Conservation (phyloP, 2,113 vertebrate species). For the Porphyrio hochstetteri region DNA sequence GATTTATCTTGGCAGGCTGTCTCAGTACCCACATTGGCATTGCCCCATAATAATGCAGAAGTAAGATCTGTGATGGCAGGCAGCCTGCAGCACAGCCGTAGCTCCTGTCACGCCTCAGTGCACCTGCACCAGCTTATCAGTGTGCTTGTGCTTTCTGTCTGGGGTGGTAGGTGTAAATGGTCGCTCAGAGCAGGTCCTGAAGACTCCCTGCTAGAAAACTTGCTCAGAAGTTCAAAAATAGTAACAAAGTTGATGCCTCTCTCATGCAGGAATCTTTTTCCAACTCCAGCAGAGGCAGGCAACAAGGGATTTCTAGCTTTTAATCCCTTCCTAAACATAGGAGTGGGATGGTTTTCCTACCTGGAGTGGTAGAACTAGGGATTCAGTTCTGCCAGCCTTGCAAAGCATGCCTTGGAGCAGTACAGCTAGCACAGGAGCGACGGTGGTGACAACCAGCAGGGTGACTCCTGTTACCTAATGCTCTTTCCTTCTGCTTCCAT, state of each 20-base stretch:
- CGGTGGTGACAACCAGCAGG: neutral
- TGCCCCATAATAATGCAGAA: constrained; percentile 53
- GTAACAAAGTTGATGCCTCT: neutral
- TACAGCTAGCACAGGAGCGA: neutral
- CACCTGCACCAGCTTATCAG: constrained; percentile 46
- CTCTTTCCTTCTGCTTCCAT: neutral
- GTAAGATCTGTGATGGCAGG: constrained; percentile 48
- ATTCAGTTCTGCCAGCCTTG: neutral
- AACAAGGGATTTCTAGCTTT: neutral
- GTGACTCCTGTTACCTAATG: neutral
- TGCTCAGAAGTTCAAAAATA: neutral
- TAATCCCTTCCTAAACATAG: neutral
- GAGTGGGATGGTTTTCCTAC: neutral
- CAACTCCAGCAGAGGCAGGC: neutral
- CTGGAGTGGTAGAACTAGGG: neutral
- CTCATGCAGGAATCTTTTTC: neutral
- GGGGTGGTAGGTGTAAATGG: neutral
- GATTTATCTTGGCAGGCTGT: constrained; percentile 57
- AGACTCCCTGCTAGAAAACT: neutral
- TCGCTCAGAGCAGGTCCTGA: neutral
- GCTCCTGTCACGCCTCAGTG: constrained; percentile 42
- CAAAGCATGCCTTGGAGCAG: neutral
- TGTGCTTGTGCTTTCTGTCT: neutral
- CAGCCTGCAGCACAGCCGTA: neutral
- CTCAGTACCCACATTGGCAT: constrained; percentile 25